Percentiles rank a stretch among this genome's conserved stretches.
These are phyloP conservation scores for Paguma larvata DNA, from an alignment of 2,797 vertebrate species.

Conservation along the genomic window DNA sequence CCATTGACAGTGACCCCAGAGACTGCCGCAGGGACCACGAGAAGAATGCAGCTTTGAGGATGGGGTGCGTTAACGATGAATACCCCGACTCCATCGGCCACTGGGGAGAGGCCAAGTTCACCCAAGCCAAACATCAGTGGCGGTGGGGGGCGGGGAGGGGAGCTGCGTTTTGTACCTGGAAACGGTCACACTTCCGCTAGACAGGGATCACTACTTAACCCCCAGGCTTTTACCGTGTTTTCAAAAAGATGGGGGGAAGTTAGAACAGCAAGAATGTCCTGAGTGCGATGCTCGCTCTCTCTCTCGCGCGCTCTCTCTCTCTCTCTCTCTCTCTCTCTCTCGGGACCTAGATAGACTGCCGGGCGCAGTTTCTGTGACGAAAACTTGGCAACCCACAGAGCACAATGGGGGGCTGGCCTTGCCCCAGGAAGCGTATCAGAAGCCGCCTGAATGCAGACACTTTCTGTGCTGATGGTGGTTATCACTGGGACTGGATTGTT, in stretches of 20 bases:
- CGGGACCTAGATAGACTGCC: slow-evolving; percentile 93
- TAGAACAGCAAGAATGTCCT: slow-evolving; percentile 88
- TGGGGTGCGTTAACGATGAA: slow-evolving; percentile 94
- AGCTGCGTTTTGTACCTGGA: slow-evolving; percentile 94
- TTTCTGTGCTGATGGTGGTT: slow-evolving; percentile 99
- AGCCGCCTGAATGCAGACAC: slow-evolving; percentile 94
- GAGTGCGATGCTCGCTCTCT: slow-evolving; percentile 90
- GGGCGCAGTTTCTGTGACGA: slow-evolving; percentile 91
- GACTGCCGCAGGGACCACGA: slow-evolving; percentile 94
- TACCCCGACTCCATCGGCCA: slow-evolving; percentile 95
- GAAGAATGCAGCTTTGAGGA: slow-evolving; percentile 92
- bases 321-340: slow-evolving; percentile 90
- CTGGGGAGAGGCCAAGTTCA: slow-evolving; percentile 88
- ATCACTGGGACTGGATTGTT: slow-evolving; percentile 99
- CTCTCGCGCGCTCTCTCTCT: no score
- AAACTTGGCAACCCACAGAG: slow-evolving; percentile 98
- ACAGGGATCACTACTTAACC: slow-evolving; percentile 94
- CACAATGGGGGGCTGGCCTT: slow-evolving; percentile 99
- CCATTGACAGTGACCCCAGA: slow-evolving; percentile 94
- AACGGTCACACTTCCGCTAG: slow-evolving; percentile 92
- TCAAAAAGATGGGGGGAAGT: slow-evolving; percentile 90
- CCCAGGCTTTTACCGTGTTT: slow-evolving; percentile 93
- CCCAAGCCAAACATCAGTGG: not conserved
- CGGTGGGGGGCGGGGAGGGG: no score
- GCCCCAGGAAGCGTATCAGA: slow-evolving; percentile 93